phyloP scores from a whole-genome alignment of 2,888 invertebrate species.

The Athrips mouffetella region DNA sequence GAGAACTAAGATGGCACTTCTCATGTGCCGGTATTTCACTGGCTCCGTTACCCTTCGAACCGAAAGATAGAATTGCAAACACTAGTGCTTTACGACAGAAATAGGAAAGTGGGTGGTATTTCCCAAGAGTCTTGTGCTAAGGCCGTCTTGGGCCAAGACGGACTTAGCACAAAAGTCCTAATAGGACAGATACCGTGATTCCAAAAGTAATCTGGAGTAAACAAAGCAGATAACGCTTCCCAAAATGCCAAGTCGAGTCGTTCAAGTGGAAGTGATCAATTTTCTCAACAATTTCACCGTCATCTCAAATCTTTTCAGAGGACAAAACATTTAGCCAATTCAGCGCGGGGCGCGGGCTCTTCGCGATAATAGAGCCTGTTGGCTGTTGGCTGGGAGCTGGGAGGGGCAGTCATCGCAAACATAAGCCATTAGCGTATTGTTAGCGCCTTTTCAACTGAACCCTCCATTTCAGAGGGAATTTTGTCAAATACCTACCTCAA shows the following conservation, averaged over 20 bases:
- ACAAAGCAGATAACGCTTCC: slow-evolving; percentile 39
- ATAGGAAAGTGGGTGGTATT: too few species aligned
- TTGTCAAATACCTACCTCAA: slow-evolving; percentile 40
- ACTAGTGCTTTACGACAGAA: too few species aligned
- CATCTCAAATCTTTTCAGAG: slow-evolving; percentile 72
- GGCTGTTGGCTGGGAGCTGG: too few species aligned
- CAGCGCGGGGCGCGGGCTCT: slow-evolving; percentile 64
- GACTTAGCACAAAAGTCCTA: not conserved
- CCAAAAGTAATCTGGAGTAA: slow-evolving; percentile 25
- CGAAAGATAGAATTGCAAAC: too few species aligned
- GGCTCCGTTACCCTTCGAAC: too few species aligned
- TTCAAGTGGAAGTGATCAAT: slow-evolving; percentile 73
- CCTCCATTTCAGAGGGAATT: slow-evolving; percentile 47
- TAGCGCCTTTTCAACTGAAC: slow-evolving; percentile 58
- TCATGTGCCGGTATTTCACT: too few species aligned
- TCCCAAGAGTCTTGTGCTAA: too few species aligned
- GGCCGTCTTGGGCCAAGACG: too few species aligned
- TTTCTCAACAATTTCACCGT: slow-evolving; percentile 75
- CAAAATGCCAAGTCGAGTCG: slow-evolving; percentile 48
- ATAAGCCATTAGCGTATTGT: slow-evolving; percentile 74
- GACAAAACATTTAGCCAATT: slow-evolving; percentile 76
- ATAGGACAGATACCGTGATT: not conserved
- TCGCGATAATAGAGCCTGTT: slow-evolving; percentile 71
- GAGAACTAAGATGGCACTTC: too few species aligned
- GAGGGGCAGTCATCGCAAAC: slow-evolving; percentile 71